Base-by-base conservation (phyloP, 2,113 vertebrate species). In the Anoura caudifer region DNA sequence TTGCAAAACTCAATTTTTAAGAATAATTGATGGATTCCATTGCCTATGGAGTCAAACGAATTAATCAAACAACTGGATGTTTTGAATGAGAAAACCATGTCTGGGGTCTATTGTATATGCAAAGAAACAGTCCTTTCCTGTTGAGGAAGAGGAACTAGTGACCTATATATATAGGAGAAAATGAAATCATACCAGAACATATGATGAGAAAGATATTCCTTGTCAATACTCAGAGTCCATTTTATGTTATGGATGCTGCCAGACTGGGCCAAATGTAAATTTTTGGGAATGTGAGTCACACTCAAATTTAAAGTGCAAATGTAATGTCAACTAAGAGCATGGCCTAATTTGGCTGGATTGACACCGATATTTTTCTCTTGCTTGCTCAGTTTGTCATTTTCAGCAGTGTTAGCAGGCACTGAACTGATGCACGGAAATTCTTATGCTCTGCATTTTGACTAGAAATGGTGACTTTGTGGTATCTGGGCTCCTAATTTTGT, bases 401-500 rank as follows among this genome's bases (percentile, higher is more conserved):
- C 31, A 88, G 41, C n/a, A 36, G 52, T 50, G 5, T 52, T 36
- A 90, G 89, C 36, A 93, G 65, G 33, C 24, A 26, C 5, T 10
- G 70, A 69, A 4, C 19, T 47, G 26, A 77, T 76, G 0, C 26
- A 38, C 73, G 63, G 45, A 17, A 38, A 86, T 87, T 85, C 63
- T 96, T 77, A 43, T 7, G 45, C 22, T 90, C 61, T 89, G 13
- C 61, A 41, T 72, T 91, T 92, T 90, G 67, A 82, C 82, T 67
- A 83, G 92, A 82, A 93, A 79, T 80, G 79, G 90, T 86, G 20
- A 77, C 47, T 83, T 92, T 15, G 59, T 36, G 52, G 92, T 94
- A 82, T 89, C 69, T 80, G 69, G 69, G n/a, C 67, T 87, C 47
- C 95, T 95, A 95, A 91, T 79, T 90, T 86, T 89, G 36, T 84